Conservation (phyloP, 2,797 vertebrate species). For the Calcarius lapponicus region DNA sequence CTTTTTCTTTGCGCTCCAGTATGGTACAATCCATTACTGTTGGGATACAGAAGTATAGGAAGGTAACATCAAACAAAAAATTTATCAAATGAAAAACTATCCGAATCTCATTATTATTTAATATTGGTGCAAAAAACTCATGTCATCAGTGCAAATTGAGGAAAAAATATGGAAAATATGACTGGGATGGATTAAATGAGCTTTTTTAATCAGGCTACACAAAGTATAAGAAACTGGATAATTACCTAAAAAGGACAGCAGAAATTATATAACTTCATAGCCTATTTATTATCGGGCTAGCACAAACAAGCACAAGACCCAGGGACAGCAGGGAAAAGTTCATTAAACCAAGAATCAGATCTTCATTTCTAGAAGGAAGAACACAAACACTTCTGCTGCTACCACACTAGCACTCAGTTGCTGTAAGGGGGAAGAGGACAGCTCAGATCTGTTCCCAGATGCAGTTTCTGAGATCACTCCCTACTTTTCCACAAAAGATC, state of each 20-base stretch:
- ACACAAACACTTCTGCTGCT: neutral
- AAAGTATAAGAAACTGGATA: neutral
- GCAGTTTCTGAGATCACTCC: neutral
- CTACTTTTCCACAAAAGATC: neutral
- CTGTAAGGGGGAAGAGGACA: neutral
- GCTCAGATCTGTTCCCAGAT: neutral
- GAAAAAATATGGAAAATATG: neutral
- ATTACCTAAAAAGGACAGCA: slow-evolving; percentile 23
- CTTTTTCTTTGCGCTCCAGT: neutral
- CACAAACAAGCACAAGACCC: neutral
- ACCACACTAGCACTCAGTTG: neutral
- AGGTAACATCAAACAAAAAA: slow-evolving; percentile 56
- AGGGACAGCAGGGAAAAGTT: neutral
- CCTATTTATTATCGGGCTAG: neutral
- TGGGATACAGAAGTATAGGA: neutral
- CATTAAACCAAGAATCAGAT: neutral
- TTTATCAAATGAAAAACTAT: slow-evolving; percentile 31
- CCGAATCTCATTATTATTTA: slow-evolving; percentile 56
- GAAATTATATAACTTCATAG: slow-evolving; percentile 10
- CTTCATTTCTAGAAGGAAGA: neutral
- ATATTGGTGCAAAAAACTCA: slow-evolving; percentile 45
- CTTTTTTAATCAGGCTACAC: neutral
- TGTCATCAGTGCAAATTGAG: slow-evolving; percentile 22
- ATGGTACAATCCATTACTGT: neutral
- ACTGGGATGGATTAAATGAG: neutral